Conservation (phyloP, 2,888 invertebrate species). For the Philereme transversata region DNA sequence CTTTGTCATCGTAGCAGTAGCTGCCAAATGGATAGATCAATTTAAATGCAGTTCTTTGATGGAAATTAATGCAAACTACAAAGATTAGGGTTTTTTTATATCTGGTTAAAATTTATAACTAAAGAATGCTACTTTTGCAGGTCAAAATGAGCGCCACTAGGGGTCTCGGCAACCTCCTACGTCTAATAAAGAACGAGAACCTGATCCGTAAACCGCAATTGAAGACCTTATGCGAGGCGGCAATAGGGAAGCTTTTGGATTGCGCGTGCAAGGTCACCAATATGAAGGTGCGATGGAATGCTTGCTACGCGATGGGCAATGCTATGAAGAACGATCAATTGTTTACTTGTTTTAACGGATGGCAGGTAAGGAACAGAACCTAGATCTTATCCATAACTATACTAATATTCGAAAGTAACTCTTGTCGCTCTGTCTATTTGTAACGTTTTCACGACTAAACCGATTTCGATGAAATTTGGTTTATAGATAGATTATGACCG, state of each 20-base stretch:
- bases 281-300: conserved; percentile 97
- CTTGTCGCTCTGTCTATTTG: no score
- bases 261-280: conserved; percentile 88
- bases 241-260: conserved; percentile 87
- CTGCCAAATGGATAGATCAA: no score
- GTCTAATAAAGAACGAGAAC: conserved; percentile 83
- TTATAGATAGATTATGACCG: no score
- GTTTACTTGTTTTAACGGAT: conserved; percentile 72
- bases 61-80: no score
- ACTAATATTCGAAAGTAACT: no score
- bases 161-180: conserved; percentile 91
- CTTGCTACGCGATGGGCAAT: conserved; percentile 94
- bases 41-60: no score
- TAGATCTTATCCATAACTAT: neutral
- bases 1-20: no score
- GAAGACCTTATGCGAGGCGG: conserved; percentile 81
- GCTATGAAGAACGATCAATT: conserved; percentile 86
- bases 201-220: conserved; percentile 75
- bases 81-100: no score
- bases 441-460: no score
- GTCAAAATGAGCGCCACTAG: conserved; percentile 90
- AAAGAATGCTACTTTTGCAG: conserved; percentile 45
- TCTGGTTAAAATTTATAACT: no score
- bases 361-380: conserved; percentile 73
- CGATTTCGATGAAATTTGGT: no score